A percentile compares a stretch with the other conserved stretches of the same genome.
These are phyloP conservation scores for Ophion slaviceki DNA, from an alignment of 2,888 invertebrate genomes.

Conservation along the genomic window DNA sequence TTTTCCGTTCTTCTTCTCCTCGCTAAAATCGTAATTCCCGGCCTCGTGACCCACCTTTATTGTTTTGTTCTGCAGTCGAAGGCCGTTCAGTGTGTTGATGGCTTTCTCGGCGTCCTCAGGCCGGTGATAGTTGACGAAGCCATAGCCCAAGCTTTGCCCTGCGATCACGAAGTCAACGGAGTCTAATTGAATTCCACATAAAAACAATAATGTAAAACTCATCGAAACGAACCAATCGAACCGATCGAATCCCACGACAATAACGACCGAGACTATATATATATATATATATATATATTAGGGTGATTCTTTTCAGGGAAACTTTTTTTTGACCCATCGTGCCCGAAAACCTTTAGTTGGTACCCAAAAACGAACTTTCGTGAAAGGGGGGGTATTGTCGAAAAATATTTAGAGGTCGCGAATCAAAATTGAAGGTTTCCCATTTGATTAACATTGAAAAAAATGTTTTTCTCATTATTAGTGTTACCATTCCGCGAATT, in stretches of 20 bases:
- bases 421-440: no score
- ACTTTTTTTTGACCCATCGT: no score
- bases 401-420: no score
- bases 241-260: constrained; percentile 14
- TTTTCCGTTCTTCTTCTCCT: background rate
- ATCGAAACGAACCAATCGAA: constrained; percentile 44
- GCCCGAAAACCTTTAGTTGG: no score
- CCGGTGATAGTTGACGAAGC: constrained; percentile 99
- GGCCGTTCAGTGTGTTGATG: constrained; percentile 98
- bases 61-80: constrained; percentile 99
- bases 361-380: no score
- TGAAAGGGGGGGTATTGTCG: no score
- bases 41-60: constrained; percentile 92
- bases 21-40: background rate
- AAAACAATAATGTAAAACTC: constrained; percentile 62
- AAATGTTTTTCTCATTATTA: no score
- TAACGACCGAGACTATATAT: background rate
- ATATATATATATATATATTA: no score
- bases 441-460: no score
- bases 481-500: no score
- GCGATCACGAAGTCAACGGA: constrained; percentile 71
- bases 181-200: constrained; percentile 65
- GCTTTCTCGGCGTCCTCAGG: constrained; percentile 99
- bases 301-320: no score
- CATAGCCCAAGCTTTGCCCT: constrained; percentile 99